Evolutionary conservation across 2,113 vertebrate species (phyloP), one percentile per base, ranked within the genome.

Genomic region (Dendropsophus ebraccatus): DNA sequence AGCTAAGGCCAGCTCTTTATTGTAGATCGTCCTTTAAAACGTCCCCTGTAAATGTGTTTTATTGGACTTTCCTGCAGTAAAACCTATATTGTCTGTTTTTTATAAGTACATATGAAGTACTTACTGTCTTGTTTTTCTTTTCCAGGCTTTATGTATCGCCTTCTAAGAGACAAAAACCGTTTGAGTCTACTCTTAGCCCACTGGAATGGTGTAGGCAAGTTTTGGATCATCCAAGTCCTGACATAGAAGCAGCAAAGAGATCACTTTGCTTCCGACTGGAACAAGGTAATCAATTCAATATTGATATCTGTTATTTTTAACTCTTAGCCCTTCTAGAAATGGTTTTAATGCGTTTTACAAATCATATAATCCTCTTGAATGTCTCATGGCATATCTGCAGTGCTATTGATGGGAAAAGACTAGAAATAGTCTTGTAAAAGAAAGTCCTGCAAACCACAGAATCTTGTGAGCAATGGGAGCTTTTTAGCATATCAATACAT

Each of bases 161-260:
- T 89, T 94, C 94, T 88, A 96, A 96, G 90, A 93, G 90, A 83
- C 91, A 91, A 45, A 25, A 82, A 17, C 82, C 91, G 50, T 91
- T 93, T 84, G 93, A 95, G 88, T 93, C 92, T 72, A 41, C 90
- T 86, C 82, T 96, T 91, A 97, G 90, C 88, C 96, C 97, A 89
- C 91, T 98, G 67, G 95, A 97, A 91, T 99, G 98, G 98, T 98
- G 97, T 93, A 96, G 98, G 87, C 96, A 91, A 87, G 94, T 98
- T 90, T 93, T 99, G 90, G 97, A 99, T 93, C 95, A 97, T 88
- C 97, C 96, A 0, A 96, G 94, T 89, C 96, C 97, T 3, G 97
- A 99, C 89, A 93, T 96, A 92, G 96, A 97, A 90, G 96, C 97
- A 86, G 97, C 97, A 30, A 97, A 96, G 90, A 96, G 96, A 87